Base-by-base conservation (phyloP, 1,140 invertebrate genomes). In the Drosophila mauritiana region DNA sequence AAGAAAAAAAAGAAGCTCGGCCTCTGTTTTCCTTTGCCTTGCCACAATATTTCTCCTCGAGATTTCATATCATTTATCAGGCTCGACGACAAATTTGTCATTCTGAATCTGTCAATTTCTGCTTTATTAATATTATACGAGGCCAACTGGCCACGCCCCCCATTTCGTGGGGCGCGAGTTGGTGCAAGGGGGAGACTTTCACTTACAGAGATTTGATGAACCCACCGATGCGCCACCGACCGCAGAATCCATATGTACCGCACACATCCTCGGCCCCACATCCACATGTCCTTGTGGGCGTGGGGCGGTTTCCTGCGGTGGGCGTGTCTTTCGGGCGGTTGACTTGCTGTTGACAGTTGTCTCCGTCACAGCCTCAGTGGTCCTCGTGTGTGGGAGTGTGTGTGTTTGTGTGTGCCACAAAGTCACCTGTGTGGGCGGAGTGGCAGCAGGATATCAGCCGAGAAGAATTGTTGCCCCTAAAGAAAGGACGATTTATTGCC, bases 61-160 rank as follows among this genome's bases (percentile, higher is more conserved):
- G 84, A 88, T 78, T 89, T 89, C 73, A 84, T 80, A 89, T 89
- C 84, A 89, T 89, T 89, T 89, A 89, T 89, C 84, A 89, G 84
- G 69, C 80, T 84, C 77, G 84, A 89, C 80, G 84, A 89, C 84
- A 88, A 89, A 89, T 89, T 89, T 89, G 84, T 89, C 84, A 89
- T 89, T 89, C 84, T 80, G 84, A 89, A 89, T 89, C 84, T 89
- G 84, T 89, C 84, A 89, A 89, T 89, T 89, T 84, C 84, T 89
- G 84, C 80, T 89, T 89, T 89, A 89, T 89, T 89, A 89, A 89
- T 89, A 88, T 89, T 89, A 80, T 80, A 80, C 80, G 73, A 80
- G 58, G 53, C 57, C 45, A 64, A 22, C 54, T 43, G 58, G 49
- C 52, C 63, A 80, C 63, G 46, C 51, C 63, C 46, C 37, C 27